These are phyloP conservation scores for Palaemon carinicauda DNA, from an alignment of 1,140 invertebrate species.

Conservation along the genomic window DNA sequence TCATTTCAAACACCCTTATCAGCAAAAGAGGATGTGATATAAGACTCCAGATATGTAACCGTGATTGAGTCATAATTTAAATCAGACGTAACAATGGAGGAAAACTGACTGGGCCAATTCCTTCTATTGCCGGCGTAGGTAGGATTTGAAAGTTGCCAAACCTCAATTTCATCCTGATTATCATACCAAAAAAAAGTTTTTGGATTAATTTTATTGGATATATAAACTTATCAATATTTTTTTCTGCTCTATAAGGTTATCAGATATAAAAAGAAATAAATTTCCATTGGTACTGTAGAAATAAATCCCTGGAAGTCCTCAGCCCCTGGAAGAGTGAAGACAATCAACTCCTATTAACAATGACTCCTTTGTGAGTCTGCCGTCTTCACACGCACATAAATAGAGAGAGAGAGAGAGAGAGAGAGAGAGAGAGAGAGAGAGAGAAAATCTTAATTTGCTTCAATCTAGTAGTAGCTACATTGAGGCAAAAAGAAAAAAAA, in stretches of 20 bases:
- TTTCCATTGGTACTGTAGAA: too few species aligned
- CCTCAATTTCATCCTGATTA: too few species aligned
- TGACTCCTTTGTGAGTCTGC: too few species aligned
- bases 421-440: not conserved
- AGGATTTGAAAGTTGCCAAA: not conserved
- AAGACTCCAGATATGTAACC: slow-evolving; percentile 3
- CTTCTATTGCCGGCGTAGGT: not conserved
- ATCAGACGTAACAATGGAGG: slow-evolving; percentile 26
- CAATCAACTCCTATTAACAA: too few species aligned
- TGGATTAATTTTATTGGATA: too few species aligned
- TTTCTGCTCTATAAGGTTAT: too few species aligned
- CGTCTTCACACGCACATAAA: not conserved
- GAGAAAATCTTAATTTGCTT: not conserved
- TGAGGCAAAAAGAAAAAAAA: too few species aligned
- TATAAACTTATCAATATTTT: too few species aligned
- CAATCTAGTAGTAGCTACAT: too few species aligned
- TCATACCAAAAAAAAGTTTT: too few species aligned
- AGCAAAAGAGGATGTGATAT: not conserved
- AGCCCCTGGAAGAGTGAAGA: not conserved
- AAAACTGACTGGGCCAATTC: not conserved
- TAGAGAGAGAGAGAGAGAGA: not conserved
- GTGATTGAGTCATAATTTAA: slow-evolving; percentile 44
- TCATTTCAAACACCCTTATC: not conserved
- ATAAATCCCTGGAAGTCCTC: too few species aligned
- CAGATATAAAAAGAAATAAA: too few species aligned